phyloP scores from a whole-genome alignment of 1,140 invertebrate species.

The Leptinotarsa lineolata region DNA sequence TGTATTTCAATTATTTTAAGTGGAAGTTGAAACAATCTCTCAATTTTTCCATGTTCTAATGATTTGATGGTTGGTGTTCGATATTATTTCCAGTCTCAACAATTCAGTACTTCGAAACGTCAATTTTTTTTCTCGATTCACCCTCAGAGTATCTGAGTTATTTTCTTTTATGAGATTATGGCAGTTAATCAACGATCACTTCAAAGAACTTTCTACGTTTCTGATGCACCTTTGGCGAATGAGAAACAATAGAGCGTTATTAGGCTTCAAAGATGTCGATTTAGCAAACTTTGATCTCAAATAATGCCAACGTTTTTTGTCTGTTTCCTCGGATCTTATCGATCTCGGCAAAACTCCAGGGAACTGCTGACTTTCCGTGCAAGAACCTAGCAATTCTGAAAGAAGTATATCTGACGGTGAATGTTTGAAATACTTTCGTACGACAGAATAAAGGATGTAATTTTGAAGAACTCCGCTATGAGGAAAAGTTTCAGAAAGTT shows the following conservation, averaged over 20 bases:
- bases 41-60: too few relatives aligned
- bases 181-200: background rate
- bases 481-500: background rate
- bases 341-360: conserved; percentile 3
- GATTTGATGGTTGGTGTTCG: too few relatives aligned
- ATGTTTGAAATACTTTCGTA: conserved; percentile 1
- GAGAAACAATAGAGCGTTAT: conserved; percentile 23
- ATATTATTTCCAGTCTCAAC: too few relatives aligned
- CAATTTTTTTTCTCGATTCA: too few relatives aligned
- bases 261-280: conserved; percentile 17
- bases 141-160: too few relatives aligned
- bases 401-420: background rate
- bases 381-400: background rate
- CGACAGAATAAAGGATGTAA: background rate
- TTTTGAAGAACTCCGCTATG: background rate
- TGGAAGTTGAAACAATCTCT: too few relatives aligned
- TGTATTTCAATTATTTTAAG: too few relatives aligned
- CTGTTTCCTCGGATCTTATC: conserved; percentile 9
- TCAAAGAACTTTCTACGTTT: background rate
- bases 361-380: background rate
- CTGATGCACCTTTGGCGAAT: conserved; percentile 4
- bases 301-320: conserved; percentile 13
- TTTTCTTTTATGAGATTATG: too few relatives aligned
- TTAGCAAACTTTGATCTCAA: conserved; percentile 12
- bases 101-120: too few relatives aligned